These are phyloP conservation scores for Dicrostonyx torquatus DNA, from an alignment of 2,797 vertebrate species.

Conservation along the genomic window DNA sequence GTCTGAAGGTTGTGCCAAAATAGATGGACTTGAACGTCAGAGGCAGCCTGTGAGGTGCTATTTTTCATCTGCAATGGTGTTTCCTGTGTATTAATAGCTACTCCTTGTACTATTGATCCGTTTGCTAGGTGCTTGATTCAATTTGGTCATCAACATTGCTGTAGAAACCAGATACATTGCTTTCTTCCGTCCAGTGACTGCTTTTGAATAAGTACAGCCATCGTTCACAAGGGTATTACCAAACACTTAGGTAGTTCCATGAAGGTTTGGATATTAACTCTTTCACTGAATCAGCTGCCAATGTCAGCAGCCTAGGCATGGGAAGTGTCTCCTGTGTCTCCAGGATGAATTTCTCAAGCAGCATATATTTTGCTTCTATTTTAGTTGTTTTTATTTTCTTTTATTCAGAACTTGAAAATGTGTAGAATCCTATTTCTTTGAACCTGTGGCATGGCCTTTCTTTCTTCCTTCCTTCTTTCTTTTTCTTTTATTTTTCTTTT, in stretches of 20 bases:
- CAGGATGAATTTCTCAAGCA: not conserved
- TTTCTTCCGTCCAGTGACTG: not conserved
- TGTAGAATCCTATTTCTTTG: not conserved
- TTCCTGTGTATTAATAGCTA: constrained; percentile 38
- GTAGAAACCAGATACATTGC: not conserved
- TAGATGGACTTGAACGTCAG: not conserved
- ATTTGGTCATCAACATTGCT: constrained; percentile 18
- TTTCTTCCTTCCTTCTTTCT: rapidly evolving
- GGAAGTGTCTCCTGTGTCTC: rapidly evolving
- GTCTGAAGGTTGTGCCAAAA: constrained; percentile 44
- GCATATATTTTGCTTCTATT: not conserved
- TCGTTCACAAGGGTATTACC: not conserved
- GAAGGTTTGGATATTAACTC: rapidly evolving
- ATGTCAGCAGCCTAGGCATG: not conserved
- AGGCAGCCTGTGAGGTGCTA: not conserved
- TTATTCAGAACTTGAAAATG: constrained; percentile 44
- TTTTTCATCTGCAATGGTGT: constrained; percentile 57
- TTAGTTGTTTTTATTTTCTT: not conserved
- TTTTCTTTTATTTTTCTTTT: not conserved
- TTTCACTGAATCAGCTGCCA: not conserved
- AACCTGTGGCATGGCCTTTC: not conserved
- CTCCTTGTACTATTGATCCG: constrained; percentile 8
- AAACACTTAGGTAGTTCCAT: not conserved
- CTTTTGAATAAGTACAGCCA: not conserved
- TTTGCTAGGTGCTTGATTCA: not conserved